phyloP scores from a whole-genome alignment of 1,140 invertebrate species.

The Mesaphorura yosii region DNA sequence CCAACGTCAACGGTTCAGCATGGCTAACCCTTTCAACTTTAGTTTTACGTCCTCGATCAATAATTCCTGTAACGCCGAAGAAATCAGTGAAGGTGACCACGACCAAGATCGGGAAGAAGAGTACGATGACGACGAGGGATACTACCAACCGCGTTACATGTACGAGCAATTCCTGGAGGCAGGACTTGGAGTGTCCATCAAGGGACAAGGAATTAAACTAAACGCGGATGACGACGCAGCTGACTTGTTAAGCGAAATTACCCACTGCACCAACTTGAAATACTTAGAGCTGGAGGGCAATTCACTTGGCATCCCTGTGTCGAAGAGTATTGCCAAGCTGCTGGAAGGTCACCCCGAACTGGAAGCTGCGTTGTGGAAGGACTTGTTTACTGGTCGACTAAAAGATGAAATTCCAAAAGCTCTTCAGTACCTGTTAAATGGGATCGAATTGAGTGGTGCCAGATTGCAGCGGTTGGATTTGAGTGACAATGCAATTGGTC shows the following conservation, averaged over 20 bases:
- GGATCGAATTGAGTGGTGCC: slow-evolving; percentile 65
- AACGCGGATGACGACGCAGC: slow-evolving; percentile 53
- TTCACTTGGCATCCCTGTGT: slow-evolving; percentile 78
- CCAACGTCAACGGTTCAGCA: too few relatives aligned
- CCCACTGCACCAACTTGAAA: slow-evolving; percentile 47
- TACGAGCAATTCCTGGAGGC: slow-evolving; percentile 9
- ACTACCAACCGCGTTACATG: too few relatives aligned
- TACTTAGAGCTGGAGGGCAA: slow-evolving; percentile 80
- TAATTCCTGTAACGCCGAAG: too few relatives aligned
- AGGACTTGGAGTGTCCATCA: slow-evolving; percentile 48
- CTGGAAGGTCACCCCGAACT: slow-evolving; percentile 62
- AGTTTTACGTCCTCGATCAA: too few relatives aligned
- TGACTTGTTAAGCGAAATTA: slow-evolving; percentile 51
- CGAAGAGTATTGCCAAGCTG: slow-evolving; percentile 67
- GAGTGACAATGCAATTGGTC: slow-evolving; percentile 97
- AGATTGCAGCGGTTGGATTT: slow-evolving; percentile 76
- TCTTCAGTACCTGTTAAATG: slow-evolving; percentile 43
- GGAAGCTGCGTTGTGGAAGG: slow-evolving; percentile 79
- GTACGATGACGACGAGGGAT: too few relatives aligned
- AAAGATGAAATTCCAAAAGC: slow-evolving; percentile 91
- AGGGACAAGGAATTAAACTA: slow-evolving; percentile 52
- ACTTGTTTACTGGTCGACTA: slow-evolving; percentile 88
- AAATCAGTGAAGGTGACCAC: too few relatives aligned
- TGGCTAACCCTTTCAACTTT: too few relatives aligned
- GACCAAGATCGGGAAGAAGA: too few relatives aligned